Base-by-base conservation (phyloP, 2,888 invertebrate species). In the Tineola bisselliella region DNA sequence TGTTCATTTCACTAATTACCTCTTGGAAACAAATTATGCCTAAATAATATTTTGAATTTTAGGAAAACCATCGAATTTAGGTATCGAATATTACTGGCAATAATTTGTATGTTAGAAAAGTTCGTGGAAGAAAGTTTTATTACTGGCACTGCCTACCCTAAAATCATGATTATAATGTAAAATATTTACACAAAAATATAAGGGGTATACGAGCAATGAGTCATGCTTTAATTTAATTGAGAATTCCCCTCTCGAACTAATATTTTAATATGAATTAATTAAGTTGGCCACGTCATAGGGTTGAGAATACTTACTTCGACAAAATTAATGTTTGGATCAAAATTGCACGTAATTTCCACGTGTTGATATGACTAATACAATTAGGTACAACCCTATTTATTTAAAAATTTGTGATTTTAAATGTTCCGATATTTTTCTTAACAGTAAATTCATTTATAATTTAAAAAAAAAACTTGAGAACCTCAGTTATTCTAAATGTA, bases 191-290 rank as follows among this genome's bases (percentile, higher is more conserved):
- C 38, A 38, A 38, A 38, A 38, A 38, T 38, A n/a, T 38, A 38
- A 38, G 48, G 48, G 13, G 15, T 6, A n/a, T 13, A 48, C 48
- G 5, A 8, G 3, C 8, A 25, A 58, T 58, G 58, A 58, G 58
- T 58, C 58, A 56, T 30, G 15, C 58, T 31, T 18, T 58, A 58
- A 58, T 58, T 58, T 58, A 15, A 58, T 54, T 25, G 48, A 48
- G 12, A 5, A 13, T 58, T 58, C 33, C 58, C 58, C 58, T 58
- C 18, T 33, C 12, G 15, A 33, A 58, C 1, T 54, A 54, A 19
- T 54, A 48, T 48, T 48, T 48, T 56, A 58, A 58, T 33, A 33
- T 58, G 58, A 58, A 58, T 58, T 58, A 58, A 58, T 58, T 33
- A 58, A 15, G 15, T 8, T 33, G 33, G 33, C 17, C 33, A 33